Evolutionary conservation across 30 jellyfish, hydroid and myxozoan genomes (phyloP), one percentile per base, ranked within the genome.

Genomic region (Aurelia aurita): DNA sequence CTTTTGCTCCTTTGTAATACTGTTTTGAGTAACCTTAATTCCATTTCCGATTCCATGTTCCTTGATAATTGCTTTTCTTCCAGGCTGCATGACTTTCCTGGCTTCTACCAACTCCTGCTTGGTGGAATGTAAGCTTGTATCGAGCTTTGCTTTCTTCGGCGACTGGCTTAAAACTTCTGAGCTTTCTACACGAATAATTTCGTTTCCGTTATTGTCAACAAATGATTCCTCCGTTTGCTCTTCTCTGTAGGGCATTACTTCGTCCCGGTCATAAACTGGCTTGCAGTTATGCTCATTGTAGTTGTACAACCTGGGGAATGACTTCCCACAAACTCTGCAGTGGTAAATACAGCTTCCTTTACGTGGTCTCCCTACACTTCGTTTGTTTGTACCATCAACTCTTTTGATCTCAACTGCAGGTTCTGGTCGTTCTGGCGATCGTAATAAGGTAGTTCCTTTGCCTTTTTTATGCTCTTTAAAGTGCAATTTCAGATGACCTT

Each of bases 271-370:
- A 14, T 9, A 31, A 31, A 14, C 84, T 5, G 75, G 23, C 62
- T 46, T 15, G 76, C 91, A 82, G 0, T 5, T 67, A 57, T 82
- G 91, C 53, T 82, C 91, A 26, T 61, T 82, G 69, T 82, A 82
- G 43, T 22, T 68, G 35, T 57, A 82, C 18, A 82, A 77, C 55
- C 91, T 67, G 3, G 85, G 85, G 44, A 82, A 82, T 28, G 91
- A 82, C 62, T 68, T 45, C 2, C 91, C 91, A 68, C 91, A 82
- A 19, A 58, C 66, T 34, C 91, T 29, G 64, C 91, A 82, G 31
- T 82, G 91, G 59, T 82, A 82, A 9, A 82, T 82, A 44, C 91
- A 82, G 57, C 91, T 67, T 22, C 45, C 80, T 29, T 59, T 82
- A 18, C 84, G 69, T 23, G 69, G 69, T 1, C 67, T 45, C 61